Evolutionary conservation across 2,113 vertebrate genomes (phyloP), one percentile per base, ranked within the genome.

Genomic region (Reinhardtius hippoglossoides): DNA sequence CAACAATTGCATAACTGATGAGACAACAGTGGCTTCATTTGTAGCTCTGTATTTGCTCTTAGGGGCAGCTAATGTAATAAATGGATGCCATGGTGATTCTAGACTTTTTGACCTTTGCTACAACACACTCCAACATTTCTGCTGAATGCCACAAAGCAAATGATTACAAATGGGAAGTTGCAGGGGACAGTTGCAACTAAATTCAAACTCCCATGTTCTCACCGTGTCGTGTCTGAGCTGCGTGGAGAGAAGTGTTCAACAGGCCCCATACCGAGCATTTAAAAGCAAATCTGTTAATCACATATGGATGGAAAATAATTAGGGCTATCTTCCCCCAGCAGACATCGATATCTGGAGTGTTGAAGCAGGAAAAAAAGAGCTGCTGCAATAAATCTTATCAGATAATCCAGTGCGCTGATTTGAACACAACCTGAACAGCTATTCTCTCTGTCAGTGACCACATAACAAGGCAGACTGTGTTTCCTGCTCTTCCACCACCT

Each of bases 241-340:
- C 74, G 44, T 35, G 10, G 35, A 74, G 67, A 71, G 12, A 56
- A 76, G 74, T 35, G 74, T 71, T 76, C 6, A 78, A 78, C 64
- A 77, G 76, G 23, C 58, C 69, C 59, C 35, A 21, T 54, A 69
- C 52, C 18, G 55, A 81, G 58, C 64, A 21, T 74, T 85, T 87
- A 78, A 79, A 81, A 74, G 65, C 73, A 82, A 80, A 87, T 87
- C 71, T 54, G 74, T 71, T 80, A 78, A 88, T 89, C 83, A 66
- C 78, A 83, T 78, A 85, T 79, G 66, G 82, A 88, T 74, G 80
- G 63, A 77, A 81, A 86, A 89, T 86, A 84, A 91, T 86, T 90
- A 74, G 50, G 73, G 12, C 65, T 80, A 81, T 86, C 84, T 85
- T 71, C 70, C 75, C 56, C 74, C 1, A 7, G 80, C 74, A 86